These are phyloP conservation scores for Cochlearius cochlearius DNA, from an alignment of 2,113 vertebrate genomes.

Conservation along the genomic window DNA sequence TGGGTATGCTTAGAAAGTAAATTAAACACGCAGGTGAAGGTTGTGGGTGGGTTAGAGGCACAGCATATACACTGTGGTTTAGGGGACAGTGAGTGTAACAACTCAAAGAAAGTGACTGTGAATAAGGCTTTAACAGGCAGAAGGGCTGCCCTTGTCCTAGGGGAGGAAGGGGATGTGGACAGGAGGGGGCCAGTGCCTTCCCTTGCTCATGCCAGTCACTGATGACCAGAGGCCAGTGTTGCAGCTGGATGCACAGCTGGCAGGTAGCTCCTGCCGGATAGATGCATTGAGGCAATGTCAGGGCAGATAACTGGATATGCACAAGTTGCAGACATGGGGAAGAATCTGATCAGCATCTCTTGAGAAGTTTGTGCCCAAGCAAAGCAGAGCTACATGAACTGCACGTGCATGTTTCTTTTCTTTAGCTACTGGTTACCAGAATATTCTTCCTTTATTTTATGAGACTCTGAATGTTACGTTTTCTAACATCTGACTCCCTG, in stretches of 20 bases:
- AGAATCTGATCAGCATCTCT: neutral
- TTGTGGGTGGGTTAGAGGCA: neutral
- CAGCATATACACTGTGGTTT: neutral
- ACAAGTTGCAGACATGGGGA: neutral
- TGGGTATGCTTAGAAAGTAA: neutral
- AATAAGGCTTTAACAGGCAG: neutral
- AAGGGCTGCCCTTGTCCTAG: neutral
- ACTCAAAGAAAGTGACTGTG: neutral
- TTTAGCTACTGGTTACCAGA: neutral
- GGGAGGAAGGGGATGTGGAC: neutral
- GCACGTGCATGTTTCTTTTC: neutral
- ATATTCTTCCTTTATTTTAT: neutral
- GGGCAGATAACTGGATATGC: neutral
- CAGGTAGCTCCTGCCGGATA: neutral
- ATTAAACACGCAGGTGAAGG: neutral
- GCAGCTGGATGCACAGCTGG: neutral
- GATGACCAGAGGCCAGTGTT: neutral
- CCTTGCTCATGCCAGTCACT: neutral
- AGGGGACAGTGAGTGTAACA: neutral
- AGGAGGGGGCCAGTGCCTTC: neutral
- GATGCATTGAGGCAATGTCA: neutral
- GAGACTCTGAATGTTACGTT: neutral
- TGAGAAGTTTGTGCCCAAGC: neutral
- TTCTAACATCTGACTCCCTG: neutral
- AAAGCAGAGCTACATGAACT: neutral